A percentile compares a stretch with the other conserved stretches of the same genome.
Conservation (phyloP, 2,888 invertebrate species). For the Hypena proboscidalis region DNA sequence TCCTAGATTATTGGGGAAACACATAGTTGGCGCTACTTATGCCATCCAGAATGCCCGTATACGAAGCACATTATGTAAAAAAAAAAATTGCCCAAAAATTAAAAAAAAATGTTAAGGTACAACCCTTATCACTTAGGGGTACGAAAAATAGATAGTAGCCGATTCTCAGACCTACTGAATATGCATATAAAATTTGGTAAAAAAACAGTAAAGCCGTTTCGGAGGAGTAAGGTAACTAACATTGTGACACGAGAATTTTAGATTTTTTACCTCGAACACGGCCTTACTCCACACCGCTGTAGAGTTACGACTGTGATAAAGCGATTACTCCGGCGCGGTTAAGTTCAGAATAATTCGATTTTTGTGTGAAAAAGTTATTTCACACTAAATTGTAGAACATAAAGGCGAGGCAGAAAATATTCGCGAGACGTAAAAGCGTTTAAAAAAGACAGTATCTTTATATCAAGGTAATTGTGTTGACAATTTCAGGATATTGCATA, state of each 20-base stretch:
- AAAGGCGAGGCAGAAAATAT: neutral
- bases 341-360: conserved; percentile 16
- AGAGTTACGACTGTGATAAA: conserved; percentile 13
- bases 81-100: too few relatives aligned
- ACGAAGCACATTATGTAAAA: too few relatives aligned
- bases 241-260: neutral
- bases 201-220: too few relatives aligned
- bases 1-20: too few relatives aligned
- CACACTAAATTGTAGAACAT: neutral
- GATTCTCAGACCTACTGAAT: too few relatives aligned
- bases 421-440: neutral
- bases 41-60: too few relatives aligned
- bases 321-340: conserved; percentile 15
- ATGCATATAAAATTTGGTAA: too few relatives aligned
- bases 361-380: conserved; percentile 18
- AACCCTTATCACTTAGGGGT: too few relatives aligned
- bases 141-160: too few relatives aligned
- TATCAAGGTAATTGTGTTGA: neutral
- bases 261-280: neutral
- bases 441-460: neutral
- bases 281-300: neutral
- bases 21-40: too few relatives aligned
- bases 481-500: neutral
- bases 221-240: too few relatives aligned
- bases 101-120: too few relatives aligned